These are phyloP conservation scores for Trididemnum nubilum DNA, from an alignment of 23 tunicate genomes.

Conservation along the genomic window DNA sequence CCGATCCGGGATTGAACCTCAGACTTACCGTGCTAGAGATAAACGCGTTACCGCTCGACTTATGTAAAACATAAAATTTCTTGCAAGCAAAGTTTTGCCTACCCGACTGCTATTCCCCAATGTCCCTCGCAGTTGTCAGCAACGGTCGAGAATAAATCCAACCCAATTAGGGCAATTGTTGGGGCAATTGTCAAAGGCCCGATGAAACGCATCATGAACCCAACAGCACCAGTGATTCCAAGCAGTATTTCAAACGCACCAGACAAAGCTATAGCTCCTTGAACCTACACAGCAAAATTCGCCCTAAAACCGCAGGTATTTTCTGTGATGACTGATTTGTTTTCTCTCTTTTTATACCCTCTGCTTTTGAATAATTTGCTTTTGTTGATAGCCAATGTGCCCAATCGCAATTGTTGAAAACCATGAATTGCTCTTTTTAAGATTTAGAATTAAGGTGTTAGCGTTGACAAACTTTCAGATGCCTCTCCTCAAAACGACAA, in stretches of 20 bases:
- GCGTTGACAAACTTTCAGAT: too few relatives aligned
- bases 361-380: background rate
- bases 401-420: too few relatives aligned
- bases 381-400: too few relatives aligned
- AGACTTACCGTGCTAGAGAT: too few relatives aligned
- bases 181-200: conserved; percentile 86
- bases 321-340: background rate
- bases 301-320: too few relatives aligned
- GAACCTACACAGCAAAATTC: conserved; percentile 65
- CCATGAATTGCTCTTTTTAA: too few relatives aligned
- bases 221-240: conserved; percentile 70
- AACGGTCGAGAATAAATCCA: conserved; percentile 58
- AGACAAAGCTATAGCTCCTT: conserved; percentile 79
- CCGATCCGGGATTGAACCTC: too few relatives aligned
- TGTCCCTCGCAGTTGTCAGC: conserved; percentile 55
- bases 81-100: too few relatives aligned
- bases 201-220: conserved; percentile 57
- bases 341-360: background rate
- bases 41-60: too few relatives aligned
- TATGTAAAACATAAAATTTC: too few relatives aligned
- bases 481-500: too few relatives aligned
- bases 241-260: conserved; percentile 57
- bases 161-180: conserved; percentile 77
- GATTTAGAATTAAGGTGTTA: too few relatives aligned
- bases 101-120: conserved; percentile 86